These are phyloP conservation scores for Caenorhabditis sulstoni DNA, from an alignment of 2,888 invertebrate genomes.

Conservation along the genomic window DNA sequence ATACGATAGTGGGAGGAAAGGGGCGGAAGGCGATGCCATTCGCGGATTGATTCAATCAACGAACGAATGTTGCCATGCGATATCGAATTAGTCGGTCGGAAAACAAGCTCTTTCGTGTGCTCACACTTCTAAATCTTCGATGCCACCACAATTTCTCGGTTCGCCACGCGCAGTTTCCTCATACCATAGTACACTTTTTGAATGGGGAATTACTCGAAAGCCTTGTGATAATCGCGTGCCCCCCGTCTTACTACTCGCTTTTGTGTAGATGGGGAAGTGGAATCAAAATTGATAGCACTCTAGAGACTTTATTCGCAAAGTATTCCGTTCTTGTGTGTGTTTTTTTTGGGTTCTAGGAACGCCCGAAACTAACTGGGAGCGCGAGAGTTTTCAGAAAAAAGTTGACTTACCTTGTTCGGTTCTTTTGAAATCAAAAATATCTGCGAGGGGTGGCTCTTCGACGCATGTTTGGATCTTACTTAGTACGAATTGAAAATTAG, in stretches of 20 bases:
- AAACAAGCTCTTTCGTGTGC: slow-evolving; percentile 25
- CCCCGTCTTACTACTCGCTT: neutral
- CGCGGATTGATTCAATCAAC: slow-evolving; percentile 34
- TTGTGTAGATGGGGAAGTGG: slow-evolving; percentile 9
- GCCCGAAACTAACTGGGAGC: too few species aligned
- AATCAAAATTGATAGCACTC: slow-evolving; percentile 40
- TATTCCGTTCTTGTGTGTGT: neutral
- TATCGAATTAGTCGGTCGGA: slow-evolving; percentile 40
- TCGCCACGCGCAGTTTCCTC: too few species aligned
- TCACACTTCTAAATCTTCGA: slow-evolving; percentile 31
- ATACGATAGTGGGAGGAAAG: slow-evolving; percentile 3
- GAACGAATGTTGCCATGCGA: slow-evolving; percentile 46
- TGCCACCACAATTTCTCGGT: too few species aligned
- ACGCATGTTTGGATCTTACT: slow-evolving; percentile 47
- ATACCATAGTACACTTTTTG: slow-evolving; percentile 22
- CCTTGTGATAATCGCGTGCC: neutral
- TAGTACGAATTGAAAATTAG: slow-evolving; percentile 57
- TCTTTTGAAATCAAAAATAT: slow-evolving; percentile 19
- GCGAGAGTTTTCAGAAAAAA: too few species aligned
- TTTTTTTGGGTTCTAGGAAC: neutral
- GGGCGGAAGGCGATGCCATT: slow-evolving; percentile 9
- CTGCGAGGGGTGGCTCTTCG: slow-evolving; percentile 14
- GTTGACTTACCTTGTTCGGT: neutral
- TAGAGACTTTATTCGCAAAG: slow-evolving; percentile 10
- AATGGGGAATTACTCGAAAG: neutral